A percentile compares a stretch with the other conserved stretches of the same genome.
These are phyloP conservation scores for Vidua chalybeata DNA, from an alignment of 2,113 vertebrate genomes.

Conservation along the genomic window DNA sequence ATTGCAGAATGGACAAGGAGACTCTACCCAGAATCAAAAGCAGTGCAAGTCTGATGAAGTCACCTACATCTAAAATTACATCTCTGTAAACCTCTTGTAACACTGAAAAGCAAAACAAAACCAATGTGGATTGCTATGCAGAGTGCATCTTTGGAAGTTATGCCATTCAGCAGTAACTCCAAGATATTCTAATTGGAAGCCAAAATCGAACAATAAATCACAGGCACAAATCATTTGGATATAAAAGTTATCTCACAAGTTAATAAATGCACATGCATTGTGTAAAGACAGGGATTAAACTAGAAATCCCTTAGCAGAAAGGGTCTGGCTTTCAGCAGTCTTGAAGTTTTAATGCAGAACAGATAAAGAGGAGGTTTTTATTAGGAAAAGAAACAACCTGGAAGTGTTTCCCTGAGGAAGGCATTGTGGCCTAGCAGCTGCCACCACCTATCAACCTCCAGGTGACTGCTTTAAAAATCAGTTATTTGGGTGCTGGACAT, in stretches of 20 bases:
- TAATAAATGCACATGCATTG: background rate
- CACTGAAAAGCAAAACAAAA: background rate
- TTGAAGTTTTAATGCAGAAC: background rate
- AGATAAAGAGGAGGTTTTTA: background rate
- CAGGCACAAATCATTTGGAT: background rate
- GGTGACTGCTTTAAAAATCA: background rate
- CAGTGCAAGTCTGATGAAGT: background rate
- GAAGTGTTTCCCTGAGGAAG: background rate
- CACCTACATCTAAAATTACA: background rate
- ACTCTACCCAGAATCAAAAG: background rate
- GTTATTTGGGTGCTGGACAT: background rate
- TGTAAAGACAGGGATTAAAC: background rate
- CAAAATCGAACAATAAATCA: background rate
- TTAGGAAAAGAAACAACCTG: slow-evolving; percentile 15
- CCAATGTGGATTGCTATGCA: background rate
- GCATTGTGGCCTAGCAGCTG: background rate
- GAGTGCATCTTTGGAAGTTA: background rate
- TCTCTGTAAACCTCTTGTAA: background rate
- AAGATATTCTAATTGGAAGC: background rate
- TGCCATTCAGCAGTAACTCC: background rate
- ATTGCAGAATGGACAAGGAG: background rate
- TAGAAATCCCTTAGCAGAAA: background rate
- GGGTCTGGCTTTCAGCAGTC: background rate
- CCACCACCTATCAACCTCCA: background rate
- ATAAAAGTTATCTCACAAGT: background rate